Conservation (phyloP, 2,113 vertebrate genomes). For the Melanostigma gelatinosum region DNA sequence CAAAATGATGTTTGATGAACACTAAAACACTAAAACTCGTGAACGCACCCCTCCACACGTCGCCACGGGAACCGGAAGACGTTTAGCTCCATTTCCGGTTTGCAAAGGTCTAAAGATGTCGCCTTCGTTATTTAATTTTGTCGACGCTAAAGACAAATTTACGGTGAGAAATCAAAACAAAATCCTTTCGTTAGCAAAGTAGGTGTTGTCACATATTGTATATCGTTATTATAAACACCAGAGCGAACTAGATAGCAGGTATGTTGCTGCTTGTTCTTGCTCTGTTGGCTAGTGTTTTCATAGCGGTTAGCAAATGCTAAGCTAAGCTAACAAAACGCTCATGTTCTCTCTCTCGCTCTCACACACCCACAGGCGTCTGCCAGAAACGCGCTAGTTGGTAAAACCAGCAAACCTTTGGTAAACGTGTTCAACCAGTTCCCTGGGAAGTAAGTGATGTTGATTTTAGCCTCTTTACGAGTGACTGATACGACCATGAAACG, state of each 20-base stretch:
- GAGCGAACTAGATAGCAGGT: rapidly evolving
- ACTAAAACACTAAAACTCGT: not conserved
- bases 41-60: not conserved
- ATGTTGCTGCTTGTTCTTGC: not conserved
- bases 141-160: slow-evolving; percentile 83
- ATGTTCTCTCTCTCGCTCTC: not conserved
- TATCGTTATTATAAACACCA: not conserved
- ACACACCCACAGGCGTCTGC: slow-evolving; percentile 84
- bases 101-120: slow-evolving; percentile 75
- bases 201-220: not conserved
- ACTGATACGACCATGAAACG: too few relatives aligned
- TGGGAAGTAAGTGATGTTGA: slow-evolving; percentile 87
- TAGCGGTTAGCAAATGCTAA: slow-evolving; percentile 36
- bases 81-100: slow-evolving; percentile 16
- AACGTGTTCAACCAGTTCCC: slow-evolving; percentile 89
- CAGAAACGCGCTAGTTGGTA: slow-evolving; percentile 84
- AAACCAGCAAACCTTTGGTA: slow-evolving; percentile 88
- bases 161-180: slow-evolving; percentile 63
- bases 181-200: not conserved
- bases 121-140: slow-evolving; percentile 78
- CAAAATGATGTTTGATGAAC: not conserved
- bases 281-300: not conserved
- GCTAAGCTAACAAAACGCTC: slow-evolving; percentile 48
- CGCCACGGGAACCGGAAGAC: slow-evolving; percentile 52
- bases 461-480: too few relatives aligned